Evolutionary conservation across 2,113 vertebrate species (phyloP), one percentile per base, ranked within the genome.

Genomic region (Salminus brasiliensis): DNA sequence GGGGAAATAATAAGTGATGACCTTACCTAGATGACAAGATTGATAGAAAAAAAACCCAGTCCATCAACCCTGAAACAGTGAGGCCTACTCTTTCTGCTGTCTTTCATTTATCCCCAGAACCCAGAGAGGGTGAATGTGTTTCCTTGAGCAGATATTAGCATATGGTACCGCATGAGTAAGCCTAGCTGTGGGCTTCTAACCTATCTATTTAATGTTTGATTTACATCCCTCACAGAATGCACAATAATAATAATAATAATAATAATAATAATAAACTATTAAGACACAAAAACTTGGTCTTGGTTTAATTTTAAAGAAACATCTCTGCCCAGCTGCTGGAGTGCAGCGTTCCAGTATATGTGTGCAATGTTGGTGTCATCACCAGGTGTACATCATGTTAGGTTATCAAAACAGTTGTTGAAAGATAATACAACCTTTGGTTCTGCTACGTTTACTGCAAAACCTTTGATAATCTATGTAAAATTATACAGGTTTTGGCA

Each of bases 161-260:
- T 85, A 87, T 87, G 81, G 78, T 75, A 59, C 68, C 79, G 74
- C 85, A 88, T 84, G 86, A 88, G 86, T 78, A 87, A 87, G 85
- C 81, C 85, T 86, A 72, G 78, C 83, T 83, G 15, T 68, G 79
- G 81, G 82, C 74, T 90, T 87, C 89, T 85, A 87, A 74, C 87
- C 88, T 89, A 91, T 89, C 82, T 88, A 85, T 91, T 91, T 85
- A 86, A 88, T 87, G 85, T 74, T 75, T 43, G 83, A 86, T 90
- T 91, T 85, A 86, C 85, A 85, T 84, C 82, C 86, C 87, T 83
- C 57, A 82, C 65, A 84, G 83, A 82, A 89, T n/a, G n/a, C n/a
- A n/a, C n/a, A n/a, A n/a, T n/a, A n/a, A 76, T 62, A 83, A 65
- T 25, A 79, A 60, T 67, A 71, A 34, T 81, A 63, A 85, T 79